These are phyloP conservation scores for Enteromius anoplus DNA, from an alignment of 2,797 vertebrate genomes.

Conservation along the genomic window DNA sequence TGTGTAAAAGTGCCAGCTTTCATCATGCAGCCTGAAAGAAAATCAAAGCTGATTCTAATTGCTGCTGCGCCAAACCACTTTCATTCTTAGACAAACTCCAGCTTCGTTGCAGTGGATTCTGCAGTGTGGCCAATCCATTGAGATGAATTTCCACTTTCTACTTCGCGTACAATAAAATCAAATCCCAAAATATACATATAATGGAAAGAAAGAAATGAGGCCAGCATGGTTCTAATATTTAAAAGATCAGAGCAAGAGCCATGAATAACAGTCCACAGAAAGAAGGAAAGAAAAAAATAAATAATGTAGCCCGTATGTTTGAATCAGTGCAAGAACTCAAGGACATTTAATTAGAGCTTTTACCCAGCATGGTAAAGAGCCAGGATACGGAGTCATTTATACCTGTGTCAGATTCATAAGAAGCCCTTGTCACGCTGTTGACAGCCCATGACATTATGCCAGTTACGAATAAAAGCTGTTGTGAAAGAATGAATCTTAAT, in stretches of 20 bases:
- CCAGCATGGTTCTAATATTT: conserved; percentile 10
- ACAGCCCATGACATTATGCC: conserved; percentile 29
- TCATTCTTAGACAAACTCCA: conserved; percentile 37
- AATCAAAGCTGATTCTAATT: conserved; percentile 47
- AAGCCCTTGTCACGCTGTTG: conserved; percentile 25
- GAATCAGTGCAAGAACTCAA: conserved; percentile 17
- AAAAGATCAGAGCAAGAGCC: conserved; percentile 26
- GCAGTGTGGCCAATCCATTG: conserved; percentile 42
- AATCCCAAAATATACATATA: conserved; percentile 42
- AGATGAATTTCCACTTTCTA: conserved; percentile 43
- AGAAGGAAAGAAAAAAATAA: not conserved
- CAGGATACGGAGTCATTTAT: conserved; percentile 31
- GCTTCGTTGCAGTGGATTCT: conserved; percentile 33
- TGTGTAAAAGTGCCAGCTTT: conserved; percentile 46
- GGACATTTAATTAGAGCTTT: conserved; percentile 43
- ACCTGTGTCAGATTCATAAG: conserved; percentile 53
- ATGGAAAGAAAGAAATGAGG: conserved; percentile 32
- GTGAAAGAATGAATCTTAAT: conserved; percentile 36
- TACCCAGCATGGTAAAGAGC: conserved; percentile 35
- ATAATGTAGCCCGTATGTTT: conserved; percentile 29
- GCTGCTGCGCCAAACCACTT: conserved; percentile 34
- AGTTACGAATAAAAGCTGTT: conserved; percentile 35
- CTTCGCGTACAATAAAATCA: conserved; percentile 38
- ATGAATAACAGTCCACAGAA: not conserved
- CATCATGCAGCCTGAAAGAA: conserved; percentile 28